phyloP scores from a whole-genome alignment of 2,797 vertebrate genomes.

The Danio jaintianensis region DNA sequence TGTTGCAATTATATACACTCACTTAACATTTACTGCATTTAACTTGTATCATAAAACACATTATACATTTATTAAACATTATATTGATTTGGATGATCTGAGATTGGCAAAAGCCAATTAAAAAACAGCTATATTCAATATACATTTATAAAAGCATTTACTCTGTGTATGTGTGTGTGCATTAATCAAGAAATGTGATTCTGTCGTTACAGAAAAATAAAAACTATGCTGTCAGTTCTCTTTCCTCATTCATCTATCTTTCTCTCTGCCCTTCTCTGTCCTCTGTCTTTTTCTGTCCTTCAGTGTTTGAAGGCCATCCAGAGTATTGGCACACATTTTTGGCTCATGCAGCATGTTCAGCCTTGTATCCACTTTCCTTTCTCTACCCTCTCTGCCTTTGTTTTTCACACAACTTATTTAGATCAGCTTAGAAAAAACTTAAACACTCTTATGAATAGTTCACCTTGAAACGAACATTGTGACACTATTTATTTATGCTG shows the following conservation, averaged over 20 bases:
- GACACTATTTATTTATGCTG: not conserved
- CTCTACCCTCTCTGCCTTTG: not conserved
- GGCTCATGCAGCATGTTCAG: not conserved
- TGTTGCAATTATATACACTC: too few species aligned
- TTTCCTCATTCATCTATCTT: not conserved
- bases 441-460: slow-evolving; percentile 4
- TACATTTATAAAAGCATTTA: too few species aligned
- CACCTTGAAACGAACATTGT: not conserved
- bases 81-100: too few species aligned
- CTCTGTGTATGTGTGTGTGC: too few species aligned
- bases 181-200: not conserved
- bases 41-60: too few species aligned
- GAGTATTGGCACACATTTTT: not conserved
- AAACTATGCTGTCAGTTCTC: not conserved
- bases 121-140: too few species aligned
- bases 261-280: not conserved
- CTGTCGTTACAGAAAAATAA: not conserved
- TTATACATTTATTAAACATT: too few species aligned
- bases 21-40: too few species aligned
- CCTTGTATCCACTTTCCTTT: not conserved
- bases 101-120: too few species aligned
- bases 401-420: not conserved
- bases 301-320: not conserved
- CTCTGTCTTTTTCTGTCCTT: slow-evolving; percentile 2
- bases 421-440: slow-evolving; percentile 13